These are phyloP conservation scores for Eufriesea mexicana DNA, from an alignment of 1,140 invertebrate species.

Conservation along the genomic window DNA sequence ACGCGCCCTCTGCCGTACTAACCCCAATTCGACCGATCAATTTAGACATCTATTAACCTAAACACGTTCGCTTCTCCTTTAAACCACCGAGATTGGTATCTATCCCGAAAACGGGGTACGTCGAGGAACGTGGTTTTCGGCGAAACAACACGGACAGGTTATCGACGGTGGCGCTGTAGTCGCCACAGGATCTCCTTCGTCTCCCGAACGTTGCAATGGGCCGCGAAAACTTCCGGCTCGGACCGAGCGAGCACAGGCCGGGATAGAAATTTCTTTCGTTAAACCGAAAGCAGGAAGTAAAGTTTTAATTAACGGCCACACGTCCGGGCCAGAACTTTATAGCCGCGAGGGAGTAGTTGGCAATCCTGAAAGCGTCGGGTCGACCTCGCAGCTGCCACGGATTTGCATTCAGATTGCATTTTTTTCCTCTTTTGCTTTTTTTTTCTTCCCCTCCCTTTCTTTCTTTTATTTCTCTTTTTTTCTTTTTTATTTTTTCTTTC, in stretches of 20 bases:
- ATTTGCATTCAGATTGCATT: conserved; percentile 79
- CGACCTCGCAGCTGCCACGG: conserved; percentile 75
- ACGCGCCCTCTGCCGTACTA: too few relatives aligned
- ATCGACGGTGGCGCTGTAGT: neutral
- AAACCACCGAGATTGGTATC: too few relatives aligned
- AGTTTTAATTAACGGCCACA: conserved; percentile 79
- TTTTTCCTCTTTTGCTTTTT: conserved; percentile 43
- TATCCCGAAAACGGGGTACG: neutral
- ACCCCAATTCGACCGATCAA: too few relatives aligned
- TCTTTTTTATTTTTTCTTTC: neutral
- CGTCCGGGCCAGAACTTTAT: conserved; percentile 76
- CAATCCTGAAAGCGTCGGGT: conserved; percentile 72
- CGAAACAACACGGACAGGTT: conserved; percentile 19
- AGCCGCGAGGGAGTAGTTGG: conserved; percentile 68
- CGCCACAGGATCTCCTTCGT: neutral
- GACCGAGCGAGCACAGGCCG: conserved; percentile 37
- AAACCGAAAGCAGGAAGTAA: conserved; percentile 73
- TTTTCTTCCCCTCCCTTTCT: conserved; percentile 36
- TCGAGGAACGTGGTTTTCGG: neutral
- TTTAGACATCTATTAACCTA: too few relatives aligned
- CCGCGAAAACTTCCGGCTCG: conserved; percentile 45
- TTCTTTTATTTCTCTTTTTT: neutral
- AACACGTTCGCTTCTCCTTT: too few relatives aligned
- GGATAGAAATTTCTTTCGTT: conserved; percentile 67
- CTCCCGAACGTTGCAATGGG: conserved; percentile 9